Conservation (phyloP, 2,113 vertebrate genomes). For the Chionodraco myersi region DNA sequence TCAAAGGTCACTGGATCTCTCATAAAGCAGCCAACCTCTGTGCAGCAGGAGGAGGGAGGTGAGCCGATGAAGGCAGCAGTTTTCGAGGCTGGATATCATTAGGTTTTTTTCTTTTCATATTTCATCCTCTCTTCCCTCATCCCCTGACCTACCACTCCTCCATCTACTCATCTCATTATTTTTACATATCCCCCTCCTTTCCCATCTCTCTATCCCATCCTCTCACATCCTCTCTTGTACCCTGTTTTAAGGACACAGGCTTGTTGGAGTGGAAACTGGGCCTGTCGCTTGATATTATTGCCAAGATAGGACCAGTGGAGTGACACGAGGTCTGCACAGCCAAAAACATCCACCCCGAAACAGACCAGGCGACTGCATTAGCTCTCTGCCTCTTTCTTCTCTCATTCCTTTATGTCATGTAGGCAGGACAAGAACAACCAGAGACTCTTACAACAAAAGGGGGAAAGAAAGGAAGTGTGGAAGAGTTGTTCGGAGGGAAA, state of each 20-base stretch:
- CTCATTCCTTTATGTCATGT: conserved; percentile 20
- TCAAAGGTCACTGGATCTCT: conserved; percentile 73
- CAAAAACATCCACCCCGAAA: conserved; percentile 4
- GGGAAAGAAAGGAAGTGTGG: conserved; percentile 8
- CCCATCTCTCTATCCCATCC: conserved; percentile 14
- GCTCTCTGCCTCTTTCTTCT: conserved; percentile 32
- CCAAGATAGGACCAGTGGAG: conserved; percentile 42
- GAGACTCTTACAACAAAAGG: neutral
- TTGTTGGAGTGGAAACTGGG: conserved; percentile 63
- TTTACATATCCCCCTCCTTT: conserved; percentile 47
- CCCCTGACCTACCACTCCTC: conserved; percentile 24
- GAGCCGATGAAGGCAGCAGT: conserved; percentile 9
- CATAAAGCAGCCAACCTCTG: conserved; percentile 55
- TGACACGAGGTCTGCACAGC: conserved; percentile 55
- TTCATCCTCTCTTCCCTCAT: conserved; percentile 30
- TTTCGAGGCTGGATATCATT: conserved; percentile 34
- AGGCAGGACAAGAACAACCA: conserved; percentile 32
- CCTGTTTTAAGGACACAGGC: conserved; percentile 58
- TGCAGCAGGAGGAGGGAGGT: conserved; percentile 41
- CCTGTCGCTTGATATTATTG: conserved; percentile 70
- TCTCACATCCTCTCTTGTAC: conserved; percentile 40
- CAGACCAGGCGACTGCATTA: conserved; percentile 36
- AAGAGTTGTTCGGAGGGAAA: conserved; percentile 18
- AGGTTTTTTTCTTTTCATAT: conserved; percentile 6
- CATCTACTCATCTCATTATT: conserved; percentile 59